These are phyloP conservation scores for Anolis sagrei DNA, from an alignment of 2,113 vertebrate genomes.

Conservation along the genomic window DNA sequence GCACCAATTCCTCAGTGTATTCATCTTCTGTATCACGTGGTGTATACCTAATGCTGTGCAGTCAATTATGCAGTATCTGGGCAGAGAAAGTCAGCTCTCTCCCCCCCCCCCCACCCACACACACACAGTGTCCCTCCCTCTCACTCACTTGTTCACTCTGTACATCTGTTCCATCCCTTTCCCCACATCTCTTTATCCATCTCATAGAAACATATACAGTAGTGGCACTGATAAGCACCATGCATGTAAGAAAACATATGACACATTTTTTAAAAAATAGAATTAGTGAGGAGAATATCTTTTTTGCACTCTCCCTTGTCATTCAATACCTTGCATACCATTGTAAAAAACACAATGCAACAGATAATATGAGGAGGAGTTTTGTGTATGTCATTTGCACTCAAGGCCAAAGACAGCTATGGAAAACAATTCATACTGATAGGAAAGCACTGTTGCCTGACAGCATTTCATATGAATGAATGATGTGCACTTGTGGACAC, in stretches of 20 bases:
- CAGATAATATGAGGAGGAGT: background rate
- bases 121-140: too few species aligned
- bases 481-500: background rate
- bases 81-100: conserved; percentile 64
- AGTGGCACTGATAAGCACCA: background rate
- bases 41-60: conserved; percentile 53
- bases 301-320: background rate
- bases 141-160: background rate
- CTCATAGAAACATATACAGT: background rate
- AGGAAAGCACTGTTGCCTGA: background rate
- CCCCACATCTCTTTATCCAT: too few species aligned
- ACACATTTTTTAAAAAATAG: conserved; percentile 20
- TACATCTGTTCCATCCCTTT: background rate
- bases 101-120: background rate
- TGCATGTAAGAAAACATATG: conserved; percentile 19
- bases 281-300: background rate
- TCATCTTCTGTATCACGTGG: conserved; percentile 44
- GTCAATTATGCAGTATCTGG: conserved; percentile 70
- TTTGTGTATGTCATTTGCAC: background rate
- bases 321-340: background rate
- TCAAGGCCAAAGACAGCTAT: conserved; percentile 13
- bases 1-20: background rate
- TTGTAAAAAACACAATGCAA: background rate
- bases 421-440: background rate
- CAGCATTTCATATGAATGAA: conserved; percentile 6